Evolutionary conservation across 2,113 vertebrate genomes (phyloP).

Genomic region (Todiramphus chloris): DNA sequence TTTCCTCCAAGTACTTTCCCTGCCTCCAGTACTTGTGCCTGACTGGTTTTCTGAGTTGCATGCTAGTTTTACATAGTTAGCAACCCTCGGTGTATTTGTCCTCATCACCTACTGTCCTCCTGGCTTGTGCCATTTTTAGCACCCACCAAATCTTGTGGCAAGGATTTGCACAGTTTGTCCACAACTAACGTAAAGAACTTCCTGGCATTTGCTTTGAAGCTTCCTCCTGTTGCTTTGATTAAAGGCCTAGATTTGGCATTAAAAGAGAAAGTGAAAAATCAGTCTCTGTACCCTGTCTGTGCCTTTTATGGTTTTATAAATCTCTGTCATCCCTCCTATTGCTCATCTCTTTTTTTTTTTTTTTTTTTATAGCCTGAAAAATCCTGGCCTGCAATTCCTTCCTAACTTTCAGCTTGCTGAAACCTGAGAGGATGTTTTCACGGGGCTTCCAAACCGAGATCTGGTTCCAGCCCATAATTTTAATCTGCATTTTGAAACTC

Average conservation of each 20-base stretch:
- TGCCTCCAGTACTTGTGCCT: neutral
- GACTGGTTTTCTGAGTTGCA: neutral
- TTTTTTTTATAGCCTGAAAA: neutral
- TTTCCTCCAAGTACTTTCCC: neutral
- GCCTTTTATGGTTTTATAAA: neutral
- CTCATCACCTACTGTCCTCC: neutral
- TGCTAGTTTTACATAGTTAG: neutral
- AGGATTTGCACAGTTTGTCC: neutral
- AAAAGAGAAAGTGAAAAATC: neutral
- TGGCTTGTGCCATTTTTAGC: neutral
- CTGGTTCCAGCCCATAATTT: conserved; percentile 12
- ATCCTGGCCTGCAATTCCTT: neutral
- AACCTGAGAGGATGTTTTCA: neutral
- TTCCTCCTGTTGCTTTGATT: neutral
- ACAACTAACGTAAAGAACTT: accelerated
- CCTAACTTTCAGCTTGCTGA: neutral
- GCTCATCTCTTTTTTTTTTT: neutral
- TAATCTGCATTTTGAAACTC: conserved; percentile 21
- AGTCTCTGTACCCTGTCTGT: neutral
- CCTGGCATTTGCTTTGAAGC: neutral
- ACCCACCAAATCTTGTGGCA: neutral
- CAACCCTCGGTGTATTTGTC: neutral
- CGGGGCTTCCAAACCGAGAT: neutral
- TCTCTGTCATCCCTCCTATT: neutral
- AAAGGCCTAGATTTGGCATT: neutral